Conservation (phyloP, 2,888 invertebrate species). For the Chorisops tibialis region DNA sequence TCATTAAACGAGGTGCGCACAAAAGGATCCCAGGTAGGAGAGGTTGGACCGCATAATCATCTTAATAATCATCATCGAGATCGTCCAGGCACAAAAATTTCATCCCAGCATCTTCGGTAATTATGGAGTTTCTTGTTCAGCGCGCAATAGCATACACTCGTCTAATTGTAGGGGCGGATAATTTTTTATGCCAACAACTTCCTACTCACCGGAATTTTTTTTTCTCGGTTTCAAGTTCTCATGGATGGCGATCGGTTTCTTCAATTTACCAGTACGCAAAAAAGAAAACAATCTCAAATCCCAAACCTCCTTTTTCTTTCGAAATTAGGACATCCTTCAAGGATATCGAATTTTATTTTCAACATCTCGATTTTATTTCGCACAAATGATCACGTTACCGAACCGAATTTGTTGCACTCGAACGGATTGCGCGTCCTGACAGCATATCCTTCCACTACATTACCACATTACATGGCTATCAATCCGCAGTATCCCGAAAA, state of each 20-base stretch:
- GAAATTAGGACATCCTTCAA: conserved; percentile 5
- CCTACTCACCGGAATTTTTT: neutral
- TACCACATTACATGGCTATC: neutral
- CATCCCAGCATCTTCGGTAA: neutral
- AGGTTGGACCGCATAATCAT: conserved; percentile 29
- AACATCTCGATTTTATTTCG: neutral
- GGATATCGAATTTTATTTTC: neutral
- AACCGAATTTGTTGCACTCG: conserved; percentile 1
- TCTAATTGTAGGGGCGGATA: conserved; percentile 9
- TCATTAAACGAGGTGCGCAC: conserved; percentile 8
- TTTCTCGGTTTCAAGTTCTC: neutral
- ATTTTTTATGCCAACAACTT: neutral
- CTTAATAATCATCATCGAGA: neutral
- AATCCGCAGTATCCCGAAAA: neutral
- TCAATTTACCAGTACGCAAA: too few relatives aligned
- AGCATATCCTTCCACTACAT: neutral
- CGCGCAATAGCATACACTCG: neutral
- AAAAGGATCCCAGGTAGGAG: conserved; percentile 22
- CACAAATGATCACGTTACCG: conserved; percentile 16
- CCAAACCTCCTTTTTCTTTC: neutral
- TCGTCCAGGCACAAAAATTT: conserved; percentile 1
- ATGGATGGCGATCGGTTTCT: neutral
- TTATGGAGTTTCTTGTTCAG: neutral
- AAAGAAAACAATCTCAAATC: neutral
- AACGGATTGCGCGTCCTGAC: neutral